Evolutionary conservation across 1,140 invertebrate genomes (phyloP).

Genomic region (Pogonognathellus flavescens): DNA sequence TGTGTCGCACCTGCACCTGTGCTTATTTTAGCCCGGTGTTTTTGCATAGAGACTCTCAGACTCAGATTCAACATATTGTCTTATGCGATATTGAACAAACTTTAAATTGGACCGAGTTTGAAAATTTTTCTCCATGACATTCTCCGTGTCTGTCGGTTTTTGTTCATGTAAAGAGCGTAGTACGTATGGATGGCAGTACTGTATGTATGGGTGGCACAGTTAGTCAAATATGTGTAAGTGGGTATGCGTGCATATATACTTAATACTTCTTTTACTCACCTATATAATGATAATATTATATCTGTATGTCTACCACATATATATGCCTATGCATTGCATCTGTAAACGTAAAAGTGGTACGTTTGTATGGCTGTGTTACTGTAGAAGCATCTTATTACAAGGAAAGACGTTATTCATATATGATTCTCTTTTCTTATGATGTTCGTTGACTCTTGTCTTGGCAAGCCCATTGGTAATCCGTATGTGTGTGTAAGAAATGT

Average conservation of each 20-base stretch:
- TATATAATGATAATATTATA: background rate
- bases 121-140: conserved; percentile 12
- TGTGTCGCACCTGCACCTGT: conserved; percentile 54
- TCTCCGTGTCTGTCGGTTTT: conserved; percentile 15
- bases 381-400: too few relatives aligned
- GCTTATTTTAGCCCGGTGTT: conserved; percentile 41
- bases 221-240: background rate
- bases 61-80: background rate
- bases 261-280: background rate
- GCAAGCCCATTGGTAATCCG: too few relatives aligned
- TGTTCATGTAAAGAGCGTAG: background rate
- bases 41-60: background rate
- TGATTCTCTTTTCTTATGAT: too few relatives aligned
- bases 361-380: too few relatives aligned
- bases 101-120: conserved; percentile 25
- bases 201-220: conserved; percentile 26
- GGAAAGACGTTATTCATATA: too few relatives aligned
- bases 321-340: too few relatives aligned
- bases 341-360: too few relatives aligned
- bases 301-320: too few relatives aligned
- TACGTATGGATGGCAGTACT: background rate
- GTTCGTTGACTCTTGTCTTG: too few relatives aligned
- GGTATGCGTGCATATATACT: background rate
- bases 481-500: too few relatives aligned
- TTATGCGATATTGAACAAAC: conserved; percentile 8